Evolutionary conservation across 2,888 invertebrate genomes (phyloP), one percentile per base, ranked within the genome.

Genomic region (Heliconius charithonia): DNA sequence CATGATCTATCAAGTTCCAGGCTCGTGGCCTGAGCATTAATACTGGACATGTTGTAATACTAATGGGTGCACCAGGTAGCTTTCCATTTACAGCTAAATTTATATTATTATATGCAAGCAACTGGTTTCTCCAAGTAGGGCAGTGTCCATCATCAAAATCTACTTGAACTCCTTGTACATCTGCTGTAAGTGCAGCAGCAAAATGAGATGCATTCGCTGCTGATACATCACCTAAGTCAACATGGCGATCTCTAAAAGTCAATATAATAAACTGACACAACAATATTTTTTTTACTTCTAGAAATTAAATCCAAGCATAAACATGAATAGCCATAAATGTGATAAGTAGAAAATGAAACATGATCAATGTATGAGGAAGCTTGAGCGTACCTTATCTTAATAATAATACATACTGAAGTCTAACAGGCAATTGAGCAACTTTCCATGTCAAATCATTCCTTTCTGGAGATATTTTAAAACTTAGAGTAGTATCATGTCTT

Each of bases 101-200:
- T 27, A 97, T 94, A 86, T 97, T 97, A 83, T 96, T 92, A 80
- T 95, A 95, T 10, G 97, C 97, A 32, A 93, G 85, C 51, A 97
- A 90, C 87, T 97, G 97, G 85, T 97, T 97, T 80, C 89, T 91
- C 97, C 97, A 97, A 0, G 96, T 96, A 0, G 97, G 97, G 81
- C 97, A 97, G 86, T 97, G 97, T 0, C 97, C 97, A 91, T 97
- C 97, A 82, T 97, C 97, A 90, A 96, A 96, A 86, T 97, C 97
- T 7, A 95, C 96, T 87, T 96, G 96, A 37, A 96, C 92, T 9
- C 96, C 96, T 87, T 96, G 95, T 0, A 96, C 96, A 81, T 96
- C 92, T 65, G 95, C 89, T 79, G 93, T 93, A 0, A 96, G 88
- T 1, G 96, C 95, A 13, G 93, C 90, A 1, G 93, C 89, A 85